Evolutionary conservation across 2,797 vertebrate species (phyloP), one percentile per base, ranked within the genome.

Genomic region (Chiroxiphia lanceolata): DNA sequence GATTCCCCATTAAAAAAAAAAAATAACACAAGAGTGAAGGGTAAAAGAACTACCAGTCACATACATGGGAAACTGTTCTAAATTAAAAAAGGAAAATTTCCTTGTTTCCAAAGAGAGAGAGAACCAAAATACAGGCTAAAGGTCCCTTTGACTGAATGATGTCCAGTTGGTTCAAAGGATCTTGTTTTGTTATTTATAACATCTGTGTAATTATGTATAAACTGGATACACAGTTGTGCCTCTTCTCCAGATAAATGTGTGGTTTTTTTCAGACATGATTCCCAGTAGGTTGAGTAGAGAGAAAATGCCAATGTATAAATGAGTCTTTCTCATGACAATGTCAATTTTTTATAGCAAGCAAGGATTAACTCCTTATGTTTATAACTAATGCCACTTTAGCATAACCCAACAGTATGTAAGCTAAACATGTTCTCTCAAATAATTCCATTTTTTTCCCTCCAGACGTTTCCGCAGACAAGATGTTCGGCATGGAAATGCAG

Each of bases 391-490:
- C 25, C 15, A 34, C 22, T 65, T 20, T 11, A 54, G 21, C 60
- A 84, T 90, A 86, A 57, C 18, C 40, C 2, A 90, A 70, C 60
- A 90, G 72, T 23, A 51, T 33, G 47, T 59, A 84, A 89, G 19
- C 31, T 67, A 40, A 94, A 38, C 5, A 3, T 29, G 9, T 78
- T 91, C 18, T 61, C 89, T 56, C 36, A 89, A 90, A 50, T 18
- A 42, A 47, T 61, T 74, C 21, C 13, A 3, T 97, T 86, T 97
- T 77, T 93, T 88, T 70, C 91, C 83, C 29, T 79, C 69, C 95
- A 99, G 99, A 96, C 98, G 99, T 72, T 99, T 99, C 98, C 99
- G 99, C 96, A 98, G 99, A 94, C 99, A 99, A 95, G 99, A 99
- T 72, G 98, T 99, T 96, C 99, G 99, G 84, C 99, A 99, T 74